A percentile compares a stretch with the other conserved stretches of the same genome.
These are phyloP conservation scores for Aphis craccivora DNA, from an alignment of 1,140 invertebrate genomes.

Conservation along the genomic window DNA sequence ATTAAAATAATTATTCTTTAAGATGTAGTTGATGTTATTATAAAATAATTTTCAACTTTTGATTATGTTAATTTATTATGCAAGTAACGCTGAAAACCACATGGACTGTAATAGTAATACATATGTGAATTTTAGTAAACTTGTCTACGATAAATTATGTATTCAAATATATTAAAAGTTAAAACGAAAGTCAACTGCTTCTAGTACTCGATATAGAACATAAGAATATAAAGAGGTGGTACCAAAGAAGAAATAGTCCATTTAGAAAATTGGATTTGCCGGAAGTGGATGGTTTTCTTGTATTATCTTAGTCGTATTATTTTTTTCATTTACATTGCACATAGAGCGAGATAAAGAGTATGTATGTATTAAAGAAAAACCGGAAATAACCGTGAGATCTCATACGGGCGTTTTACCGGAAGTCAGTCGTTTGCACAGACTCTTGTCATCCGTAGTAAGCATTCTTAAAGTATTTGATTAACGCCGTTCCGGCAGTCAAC, in stretches of 20 bases:
- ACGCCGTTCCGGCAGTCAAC: background rate
- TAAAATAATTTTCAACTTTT: background rate
- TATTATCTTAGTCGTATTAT: constrained; percentile 29
- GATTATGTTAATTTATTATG: background rate
- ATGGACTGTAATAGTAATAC: background rate
- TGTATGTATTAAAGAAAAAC: constrained; percentile 3
- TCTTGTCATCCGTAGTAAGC: background rate
- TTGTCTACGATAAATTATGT: no score
- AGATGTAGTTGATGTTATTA: background rate
- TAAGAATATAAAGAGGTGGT: background rate
- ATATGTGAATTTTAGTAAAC: background rate
- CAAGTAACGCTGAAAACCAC: background rate
- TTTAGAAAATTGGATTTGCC: constrained; percentile 46
- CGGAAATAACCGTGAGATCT: constrained; percentile 37
- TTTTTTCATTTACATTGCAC: background rate
- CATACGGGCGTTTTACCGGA: background rate
- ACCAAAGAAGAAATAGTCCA: constrained; percentile 23
- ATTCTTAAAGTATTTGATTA: background rate
- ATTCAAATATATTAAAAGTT: background rate
- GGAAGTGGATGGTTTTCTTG: background rate
- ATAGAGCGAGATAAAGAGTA: background rate
- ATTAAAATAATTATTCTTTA: background rate
- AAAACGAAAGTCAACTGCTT: background rate
- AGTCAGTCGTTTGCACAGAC: background rate
- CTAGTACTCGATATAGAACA: background rate